Percentiles rank a stretch among this genome's conserved stretches.
Conservation (phyloP, 2,888 invertebrate species). For the Eupithecia exiguata region DNA sequence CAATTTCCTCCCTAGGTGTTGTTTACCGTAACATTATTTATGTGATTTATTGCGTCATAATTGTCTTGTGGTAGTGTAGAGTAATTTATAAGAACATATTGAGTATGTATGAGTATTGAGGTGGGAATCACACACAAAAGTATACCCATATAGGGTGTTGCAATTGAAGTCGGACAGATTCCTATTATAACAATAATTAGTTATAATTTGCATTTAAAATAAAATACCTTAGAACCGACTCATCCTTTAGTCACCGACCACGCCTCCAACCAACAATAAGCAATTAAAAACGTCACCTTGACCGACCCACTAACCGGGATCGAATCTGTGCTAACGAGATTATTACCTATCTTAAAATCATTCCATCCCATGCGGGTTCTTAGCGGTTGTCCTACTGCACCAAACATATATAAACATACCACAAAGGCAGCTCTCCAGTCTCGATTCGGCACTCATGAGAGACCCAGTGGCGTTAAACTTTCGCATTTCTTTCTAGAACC, state of each 20-base stretch:
- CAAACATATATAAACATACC: slow-evolving; percentile 76
- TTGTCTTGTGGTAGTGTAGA: too few species aligned
- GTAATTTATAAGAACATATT: background rate
- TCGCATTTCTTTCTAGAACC: slow-evolving; percentile 72
- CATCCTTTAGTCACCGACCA: slow-evolving; percentile 45
- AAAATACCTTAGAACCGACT: slow-evolving; percentile 16
- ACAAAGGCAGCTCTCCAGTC: slow-evolving; percentile 69
- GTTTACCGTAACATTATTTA: background rate
- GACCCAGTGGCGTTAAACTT: slow-evolving; percentile 56
- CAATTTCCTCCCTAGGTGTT: background rate
- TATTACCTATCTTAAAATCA: slow-evolving; percentile 74
- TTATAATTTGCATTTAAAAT: background rate
- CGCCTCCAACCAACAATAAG: slow-evolving; percentile 56
- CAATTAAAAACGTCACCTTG: slow-evolving; percentile 74
- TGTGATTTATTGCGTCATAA: background rate
- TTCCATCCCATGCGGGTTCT: slow-evolving; percentile 65
- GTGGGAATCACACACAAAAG: background rate
- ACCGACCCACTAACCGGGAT: slow-evolving; percentile 75
- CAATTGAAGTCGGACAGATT: background rate
- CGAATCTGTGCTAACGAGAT: slow-evolving; percentile 74
- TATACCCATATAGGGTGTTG: background rate
- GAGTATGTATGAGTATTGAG: too few species aligned
- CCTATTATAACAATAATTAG: background rate
- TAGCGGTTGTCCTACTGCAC: slow-evolving; percentile 82
- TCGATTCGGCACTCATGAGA: slow-evolving; percentile 64